Conservation (phyloP, 2,888 invertebrate genomes). For the Lycocerus yunnanus region DNA sequence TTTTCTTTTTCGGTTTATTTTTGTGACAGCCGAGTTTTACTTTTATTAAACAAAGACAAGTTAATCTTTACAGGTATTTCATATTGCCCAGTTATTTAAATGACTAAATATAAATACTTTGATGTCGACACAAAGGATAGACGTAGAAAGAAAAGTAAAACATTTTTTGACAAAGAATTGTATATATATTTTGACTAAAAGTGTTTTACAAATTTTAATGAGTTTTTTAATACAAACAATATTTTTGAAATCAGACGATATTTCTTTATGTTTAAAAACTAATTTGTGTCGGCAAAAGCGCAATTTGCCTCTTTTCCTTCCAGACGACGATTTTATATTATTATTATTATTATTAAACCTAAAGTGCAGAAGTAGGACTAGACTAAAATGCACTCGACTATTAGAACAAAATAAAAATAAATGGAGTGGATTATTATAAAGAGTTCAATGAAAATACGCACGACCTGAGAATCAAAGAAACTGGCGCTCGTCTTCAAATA, state of each 20-base stretch:
- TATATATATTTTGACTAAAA: background rate
- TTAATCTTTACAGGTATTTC: background rate
- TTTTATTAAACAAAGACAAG: background rate
- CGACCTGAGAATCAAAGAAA: constrained; percentile 18
- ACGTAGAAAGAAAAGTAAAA: background rate
- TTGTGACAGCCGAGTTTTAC: background rate
- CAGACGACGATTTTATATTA: background rate
- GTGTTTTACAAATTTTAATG: background rate
- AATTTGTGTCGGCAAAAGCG: background rate
- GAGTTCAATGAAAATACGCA: constrained; percentile 18
- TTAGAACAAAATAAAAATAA: background rate
- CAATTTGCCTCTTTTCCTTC: background rate
- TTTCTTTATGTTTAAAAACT: background rate
- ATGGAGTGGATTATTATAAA: constrained; percentile 17
- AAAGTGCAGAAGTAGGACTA: background rate
- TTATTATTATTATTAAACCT: background rate
- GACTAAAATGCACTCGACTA: background rate
- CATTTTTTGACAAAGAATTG: background rate
- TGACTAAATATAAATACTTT: background rate
- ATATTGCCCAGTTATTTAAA: background rate
- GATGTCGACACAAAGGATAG: background rate
- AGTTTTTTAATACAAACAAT: background rate
- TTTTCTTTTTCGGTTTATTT: background rate
- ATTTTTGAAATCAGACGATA: background rate
- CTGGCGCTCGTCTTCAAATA: constrained; percentile 16